Conservation (phyloP, 2,113 vertebrate species). For the Onychorhynchus coronatus region DNA sequence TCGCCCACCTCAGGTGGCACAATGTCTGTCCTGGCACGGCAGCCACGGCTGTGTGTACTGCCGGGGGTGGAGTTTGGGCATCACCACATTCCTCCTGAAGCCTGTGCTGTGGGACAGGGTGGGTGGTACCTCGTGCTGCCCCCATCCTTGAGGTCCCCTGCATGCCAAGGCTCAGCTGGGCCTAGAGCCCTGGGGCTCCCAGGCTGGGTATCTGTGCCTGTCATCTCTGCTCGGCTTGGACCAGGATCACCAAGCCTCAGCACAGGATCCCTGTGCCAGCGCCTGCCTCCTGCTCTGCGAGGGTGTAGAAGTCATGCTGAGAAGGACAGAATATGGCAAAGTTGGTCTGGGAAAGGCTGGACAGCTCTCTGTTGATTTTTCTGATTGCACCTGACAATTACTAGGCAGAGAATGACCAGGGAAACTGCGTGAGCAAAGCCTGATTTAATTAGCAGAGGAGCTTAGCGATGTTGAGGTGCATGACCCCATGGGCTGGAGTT, state of each 20-base stretch:
- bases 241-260: fast-evolving
- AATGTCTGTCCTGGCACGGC: fast-evolving
- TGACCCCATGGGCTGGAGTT: not conserved
- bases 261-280: fast-evolving
- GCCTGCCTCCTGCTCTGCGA: not conserved
- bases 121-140: fast-evolving
- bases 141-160: fast-evolving
- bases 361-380: not conserved
- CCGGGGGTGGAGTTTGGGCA: not conserved
- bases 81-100: fast-evolving
- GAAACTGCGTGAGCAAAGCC: not conserved
- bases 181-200: fast-evolving
- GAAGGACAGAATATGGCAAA: not conserved
- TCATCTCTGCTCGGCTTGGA: not conserved
- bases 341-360: not conserved
- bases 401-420: not conserved
- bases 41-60: not conserved
- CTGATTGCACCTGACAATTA: not conserved
- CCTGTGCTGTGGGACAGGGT: fast-evolving
- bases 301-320: not conserved
- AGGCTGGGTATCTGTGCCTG: not conserved
- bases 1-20: not conserved
- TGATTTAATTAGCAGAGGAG: not conserved
- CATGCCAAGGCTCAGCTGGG: fast-evolving
- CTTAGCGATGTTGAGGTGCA: fast-evolving